Evolutionary conservation across 2,888 invertebrate genomes (phyloP), one percentile per base, ranked within the genome.

Genomic region (Drosophila vallismaia): DNA sequence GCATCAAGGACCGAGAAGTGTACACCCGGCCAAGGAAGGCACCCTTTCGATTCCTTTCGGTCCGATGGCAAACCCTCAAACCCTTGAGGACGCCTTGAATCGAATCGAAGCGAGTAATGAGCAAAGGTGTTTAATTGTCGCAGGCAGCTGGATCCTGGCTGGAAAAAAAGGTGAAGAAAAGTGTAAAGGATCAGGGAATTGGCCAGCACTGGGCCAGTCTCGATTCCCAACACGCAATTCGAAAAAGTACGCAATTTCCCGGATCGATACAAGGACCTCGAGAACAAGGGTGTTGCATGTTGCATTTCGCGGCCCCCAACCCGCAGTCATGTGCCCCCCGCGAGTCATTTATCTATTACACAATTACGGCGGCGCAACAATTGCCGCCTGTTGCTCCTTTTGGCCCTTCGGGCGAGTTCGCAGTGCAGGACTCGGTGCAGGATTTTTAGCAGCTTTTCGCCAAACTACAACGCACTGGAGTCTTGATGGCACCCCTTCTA

Each of bases 101-200:
- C 49, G 52, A 53, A 33, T 53, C 58, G 54, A 26, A 57, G 14
- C 26, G 40, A 60, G 71, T 83, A 86, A 86, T 86, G 75, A 79
- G 86, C 80, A 77, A 78, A 84, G 82, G 82, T 86, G 85, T 82
- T 83, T 83, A 85, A 83, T 83, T 83, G 85, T 86, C 71, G 71
- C 4, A 1, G 36, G 45, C 19, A 29, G 49, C 49, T 49, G 49
- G 33, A 19, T 19, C 19, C 19, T 19, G 19, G 19, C 19, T 19
- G 19, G 19, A 19, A 19, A 19, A 19, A 19, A 19, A 19, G 19
- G 19, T 19, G 19, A 19, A 19, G 19, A 19, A 19, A 19, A 2
- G 19, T 19, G 19, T 1, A 19, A 2, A 19, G 19, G 19, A 19
- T 19, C 19, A 19, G 19, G 19, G 19, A 19, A 19, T 19, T 19